Percentiles rank a stretch among this genome's conserved stretches.
These are phyloP conservation scores for Pinna nobilis DNA, from an alignment of 1,140 invertebrate genomes.

Conservation along the genomic window DNA sequence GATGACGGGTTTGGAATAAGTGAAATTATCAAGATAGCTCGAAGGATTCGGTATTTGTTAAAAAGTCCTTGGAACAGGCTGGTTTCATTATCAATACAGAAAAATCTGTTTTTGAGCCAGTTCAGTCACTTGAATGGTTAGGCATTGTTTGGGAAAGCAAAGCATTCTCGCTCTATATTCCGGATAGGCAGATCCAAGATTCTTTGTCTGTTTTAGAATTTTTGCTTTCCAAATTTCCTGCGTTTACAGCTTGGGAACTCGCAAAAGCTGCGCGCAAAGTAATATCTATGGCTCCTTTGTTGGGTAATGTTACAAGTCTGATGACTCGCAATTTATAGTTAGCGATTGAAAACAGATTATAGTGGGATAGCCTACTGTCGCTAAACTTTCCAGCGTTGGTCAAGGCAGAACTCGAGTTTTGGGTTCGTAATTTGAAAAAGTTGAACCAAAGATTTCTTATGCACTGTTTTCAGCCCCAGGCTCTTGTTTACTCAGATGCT, in stretches of 20 bases:
- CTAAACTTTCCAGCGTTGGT: neutral
- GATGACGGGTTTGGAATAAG: conserved; percentile 26
- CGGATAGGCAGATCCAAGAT: conserved; percentile 1
- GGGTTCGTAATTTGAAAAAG: neutral
- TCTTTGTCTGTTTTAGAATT: neutral
- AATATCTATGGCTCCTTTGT: no score
- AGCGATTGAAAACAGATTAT: neutral
- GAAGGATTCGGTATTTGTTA: conserved; percentile 28
- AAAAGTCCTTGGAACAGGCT: neutral
- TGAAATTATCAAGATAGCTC: neutral
- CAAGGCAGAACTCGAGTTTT: conserved; percentile 1
- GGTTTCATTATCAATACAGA: conserved; percentile 15
- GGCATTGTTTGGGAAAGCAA: conserved; percentile 8
- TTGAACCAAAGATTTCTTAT: neutral
- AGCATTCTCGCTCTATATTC: neutral
- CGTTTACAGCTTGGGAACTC: neutral
- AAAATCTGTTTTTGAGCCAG: conserved; percentile 19
- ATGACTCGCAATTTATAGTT: conserved; percentile 8
- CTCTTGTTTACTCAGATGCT: conserved; percentile 1
- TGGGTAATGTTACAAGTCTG: neutral
- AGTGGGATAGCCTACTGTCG: neutral
- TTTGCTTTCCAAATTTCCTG: neutral
- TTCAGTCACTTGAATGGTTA: conserved; percentile 3
- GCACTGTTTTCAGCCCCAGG: no score
- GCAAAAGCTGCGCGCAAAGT: neutral